phyloP scores from a whole-genome alignment of 2,888 invertebrate species.

The Agrotis exclamationis region DNA sequence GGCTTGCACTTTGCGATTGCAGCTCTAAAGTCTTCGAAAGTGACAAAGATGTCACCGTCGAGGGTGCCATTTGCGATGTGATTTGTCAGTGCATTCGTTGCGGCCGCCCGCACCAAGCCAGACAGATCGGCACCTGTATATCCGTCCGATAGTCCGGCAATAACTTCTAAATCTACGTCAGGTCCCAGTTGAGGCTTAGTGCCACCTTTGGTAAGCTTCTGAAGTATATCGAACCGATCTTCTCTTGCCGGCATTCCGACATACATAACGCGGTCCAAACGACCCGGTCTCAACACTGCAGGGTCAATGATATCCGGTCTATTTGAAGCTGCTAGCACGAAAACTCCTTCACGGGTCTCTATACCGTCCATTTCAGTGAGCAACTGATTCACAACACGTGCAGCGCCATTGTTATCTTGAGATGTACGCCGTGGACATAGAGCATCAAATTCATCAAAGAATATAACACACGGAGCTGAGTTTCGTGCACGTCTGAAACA shows the following conservation, averaged over 20 bases:
- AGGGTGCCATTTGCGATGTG: constrained; percentile 92
- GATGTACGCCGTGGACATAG: constrained; percentile 97
- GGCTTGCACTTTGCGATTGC: constrained; percentile 96
- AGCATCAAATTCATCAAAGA: constrained; percentile 99
- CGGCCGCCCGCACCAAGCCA: constrained; percentile 97
- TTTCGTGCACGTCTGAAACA: constrained; percentile 98
- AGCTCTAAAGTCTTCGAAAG: constrained; percentile 93
- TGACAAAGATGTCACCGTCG: constrained; percentile 92
- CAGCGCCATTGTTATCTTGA: constrained; percentile 93
- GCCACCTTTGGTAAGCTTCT: constrained; percentile 97
- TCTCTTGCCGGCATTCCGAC: constrained; percentile 96
- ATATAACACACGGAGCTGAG: constrained; percentile 99
- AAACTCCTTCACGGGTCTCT: constrained; percentile 97
- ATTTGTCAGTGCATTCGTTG: constrained; percentile 95
- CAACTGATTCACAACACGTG: constrained; percentile 98
- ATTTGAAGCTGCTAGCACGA: constrained; percentile 98
- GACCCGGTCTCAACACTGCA: constrained; percentile 96
- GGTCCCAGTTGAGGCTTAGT: constrained; percentile 94
- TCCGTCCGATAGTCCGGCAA: constrained; percentile 94
- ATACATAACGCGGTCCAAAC: constrained; percentile 97
- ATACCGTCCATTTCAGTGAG: constrained; percentile 99
- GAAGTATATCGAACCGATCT: constrained; percentile 97
- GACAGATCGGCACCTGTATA: constrained; percentile 99
- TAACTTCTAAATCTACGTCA: constrained; percentile 94
- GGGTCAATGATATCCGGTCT: constrained; percentile 99